A percentile compares a stretch with the other conserved stretches of the same genome.
Evolutionary conservation across 1,140 invertebrate genomes (phyloP).

Genomic region (Drosophila carrolli): DNA sequence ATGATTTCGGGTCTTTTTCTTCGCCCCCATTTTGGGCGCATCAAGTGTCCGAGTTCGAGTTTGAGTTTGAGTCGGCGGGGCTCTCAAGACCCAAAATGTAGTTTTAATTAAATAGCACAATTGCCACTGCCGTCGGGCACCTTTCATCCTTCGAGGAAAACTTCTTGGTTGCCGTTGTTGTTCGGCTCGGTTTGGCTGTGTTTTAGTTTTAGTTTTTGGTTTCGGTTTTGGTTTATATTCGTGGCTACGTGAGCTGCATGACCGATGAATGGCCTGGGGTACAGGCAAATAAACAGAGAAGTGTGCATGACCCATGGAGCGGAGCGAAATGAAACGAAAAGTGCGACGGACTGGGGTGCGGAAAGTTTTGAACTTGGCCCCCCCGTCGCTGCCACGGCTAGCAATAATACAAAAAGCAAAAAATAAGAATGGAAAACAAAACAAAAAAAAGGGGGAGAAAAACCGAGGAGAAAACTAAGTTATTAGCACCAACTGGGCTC

Average conservation of each 20-base stretch:
- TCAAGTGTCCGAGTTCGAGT: slow-evolving; percentile 27
- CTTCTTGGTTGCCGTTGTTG: slow-evolving; percentile 40
- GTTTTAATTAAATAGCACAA: slow-evolving; percentile 63
- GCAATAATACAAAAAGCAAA: slow-evolving; percentile 21
- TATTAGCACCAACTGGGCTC: slow-evolving; percentile 68
- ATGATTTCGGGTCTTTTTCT: not conserved
- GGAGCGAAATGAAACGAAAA: slow-evolving; percentile 41
- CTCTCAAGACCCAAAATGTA: slow-evolving; percentile 39
- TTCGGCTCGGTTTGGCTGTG: slow-evolving; percentile 18
- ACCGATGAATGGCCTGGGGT: slow-evolving; percentile 32
- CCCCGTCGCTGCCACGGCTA: slow-evolving; percentile 28
- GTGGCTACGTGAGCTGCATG: slow-evolving; percentile 62
- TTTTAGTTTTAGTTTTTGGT: slow-evolving; percentile 64
- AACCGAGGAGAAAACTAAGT: slow-evolving; percentile 63
- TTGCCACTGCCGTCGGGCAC: slow-evolving; percentile 32
- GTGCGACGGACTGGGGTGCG: slow-evolving; percentile 27
- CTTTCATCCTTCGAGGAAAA: slow-evolving; percentile 41
- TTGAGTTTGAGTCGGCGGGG: not conserved
- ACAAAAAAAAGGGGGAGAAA: not conserved
- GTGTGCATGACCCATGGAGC: slow-evolving; percentile 45
- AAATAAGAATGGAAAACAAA: slow-evolving; percentile 2
- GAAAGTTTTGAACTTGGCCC: slow-evolving; percentile 65
- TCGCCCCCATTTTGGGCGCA: slow-evolving; percentile 10
- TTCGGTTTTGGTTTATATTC: slow-evolving; percentile 60
- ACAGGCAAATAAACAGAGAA: slow-evolving; percentile 65